Base-by-base conservation (phyloP, 2,113 vertebrate species). In the Noctilio leporinus region DNA sequence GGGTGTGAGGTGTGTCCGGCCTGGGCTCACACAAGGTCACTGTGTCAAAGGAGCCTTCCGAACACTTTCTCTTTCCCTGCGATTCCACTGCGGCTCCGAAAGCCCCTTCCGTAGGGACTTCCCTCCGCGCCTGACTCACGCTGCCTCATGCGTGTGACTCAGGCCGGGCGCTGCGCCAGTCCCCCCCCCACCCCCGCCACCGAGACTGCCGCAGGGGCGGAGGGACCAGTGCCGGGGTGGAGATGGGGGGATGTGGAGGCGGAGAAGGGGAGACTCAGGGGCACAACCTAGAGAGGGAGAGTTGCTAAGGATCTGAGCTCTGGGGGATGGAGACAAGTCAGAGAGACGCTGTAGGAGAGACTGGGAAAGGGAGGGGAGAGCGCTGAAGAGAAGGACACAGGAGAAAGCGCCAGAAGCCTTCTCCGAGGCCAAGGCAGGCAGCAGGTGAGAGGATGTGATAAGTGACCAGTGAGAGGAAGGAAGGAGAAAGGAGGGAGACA, bases 101-200 rank as follows among this genome's bases (percentile, higher is more conserved):
- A 91, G 96, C 95, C 96, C 93, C 97, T 97, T 96, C 97, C 92
- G 92, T 55, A 92, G 97, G 96, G 96, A 97, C 95, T 96, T 96
- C 96, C 95, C 95, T 96, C 69, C 57, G 83, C 76, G 95, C 92
- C 96, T 97, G 97, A 97, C 95, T 97, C 97, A 97, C 78, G 93
- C 96, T 93, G 97, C 96, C 97, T 96, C 96, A 92, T 95, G 88
- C 95, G 77, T 69, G 95, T 97, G 97, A 97, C 97, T 97, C 97
- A 97, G 97, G 93, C 89, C 62, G 45, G 86, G 96, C 84, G 35
- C 91, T 4, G 24, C 55, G 96, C 96, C 96, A 95, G 92, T 62
- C 38, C 35, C 24, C 77, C 76, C 70, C 14, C 70, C 40, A 2
- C 26, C 80, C 57, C 26, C 70, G 69, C 92, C 90, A 15, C 57